Evolutionary conservation across 1,140 invertebrate genomes (phyloP).

Genomic region (Ptiloglossa arizonensis): DNA sequence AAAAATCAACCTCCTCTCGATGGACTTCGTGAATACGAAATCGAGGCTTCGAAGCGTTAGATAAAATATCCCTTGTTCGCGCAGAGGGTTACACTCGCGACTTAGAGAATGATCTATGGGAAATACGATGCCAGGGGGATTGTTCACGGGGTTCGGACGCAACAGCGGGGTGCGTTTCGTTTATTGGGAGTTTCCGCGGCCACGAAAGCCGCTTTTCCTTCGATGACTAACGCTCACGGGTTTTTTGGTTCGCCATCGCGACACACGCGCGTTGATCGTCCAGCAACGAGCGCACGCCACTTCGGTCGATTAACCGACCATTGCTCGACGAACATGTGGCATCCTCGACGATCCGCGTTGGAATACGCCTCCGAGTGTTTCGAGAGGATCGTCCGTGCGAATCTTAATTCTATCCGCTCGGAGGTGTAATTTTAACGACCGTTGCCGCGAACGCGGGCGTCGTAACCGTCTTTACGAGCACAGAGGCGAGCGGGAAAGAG

Average conservation of each 20-base stretch:
- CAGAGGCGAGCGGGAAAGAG: not conserved
- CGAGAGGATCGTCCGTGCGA: not conserved
- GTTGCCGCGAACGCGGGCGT: not conserved
- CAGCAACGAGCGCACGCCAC: slow-evolving; percentile 3
- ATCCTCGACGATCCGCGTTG: not conserved
- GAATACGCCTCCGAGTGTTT: slow-evolving; percentile 2
- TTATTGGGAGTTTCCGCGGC: slow-evolving; percentile 44
- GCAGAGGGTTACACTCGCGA: slow-evolving; percentile 11
- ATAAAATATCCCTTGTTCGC: not conserved
- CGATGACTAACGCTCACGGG: slow-evolving; percentile 48
- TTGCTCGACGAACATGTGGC: not conserved
- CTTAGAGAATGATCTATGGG: slow-evolving; percentile 13
- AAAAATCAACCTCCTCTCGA: too few species aligned
- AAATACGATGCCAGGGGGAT: slow-evolving; percentile 17
- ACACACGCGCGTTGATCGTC: slow-evolving; percentile 16
- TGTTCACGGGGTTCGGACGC: not conserved
- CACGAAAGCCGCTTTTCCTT: slow-evolving; percentile 36
- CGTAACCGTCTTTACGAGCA: not conserved
- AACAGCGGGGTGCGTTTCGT: slow-evolving; percentile 46
- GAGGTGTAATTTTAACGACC: slow-evolving; percentile 18
- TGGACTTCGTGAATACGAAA: too few species aligned
- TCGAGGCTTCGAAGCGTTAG: too few species aligned
- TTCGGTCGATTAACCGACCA: slow-evolving; percentile 6
- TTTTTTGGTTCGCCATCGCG: slow-evolving; percentile 6
- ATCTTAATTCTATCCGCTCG: not conserved